Conservation (phyloP, 2,888 invertebrate genomes). For the Drosophila paramelanica region DNA sequence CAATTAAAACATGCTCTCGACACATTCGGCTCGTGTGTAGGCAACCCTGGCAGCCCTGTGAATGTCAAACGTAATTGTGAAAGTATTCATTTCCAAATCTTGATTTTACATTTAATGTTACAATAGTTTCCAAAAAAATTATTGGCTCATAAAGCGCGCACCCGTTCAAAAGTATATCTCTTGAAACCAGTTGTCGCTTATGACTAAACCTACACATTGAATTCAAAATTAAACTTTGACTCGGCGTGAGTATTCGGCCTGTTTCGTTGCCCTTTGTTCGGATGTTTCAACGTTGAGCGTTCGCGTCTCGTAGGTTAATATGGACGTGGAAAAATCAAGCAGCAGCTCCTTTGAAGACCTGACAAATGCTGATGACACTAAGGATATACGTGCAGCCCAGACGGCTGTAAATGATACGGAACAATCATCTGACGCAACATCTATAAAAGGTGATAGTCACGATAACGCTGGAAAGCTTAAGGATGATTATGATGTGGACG, state of each 20-base stretch:
- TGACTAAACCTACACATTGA: slow-evolving; percentile 11
- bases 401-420: slow-evolving; percentile 10
- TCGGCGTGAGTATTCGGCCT: slow-evolving; percentile 30
- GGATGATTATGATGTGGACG: slow-evolving; percentile 14
- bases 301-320: slow-evolving; percentile 44
- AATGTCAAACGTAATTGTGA: slow-evolving; percentile 60
- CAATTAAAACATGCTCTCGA: background rate
- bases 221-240: slow-evolving; percentile 23
- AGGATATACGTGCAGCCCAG: slow-evolving; percentile 68
- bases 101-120: slow-evolving; percentile 46
- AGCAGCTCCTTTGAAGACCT: slow-evolving; percentile 89
- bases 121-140: slow-evolving; percentile 45
- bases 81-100: slow-evolving; percentile 59
- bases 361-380: slow-evolving; percentile 87
- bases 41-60: background rate
- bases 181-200: slow-evolving; percentile 9
- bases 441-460: slow-evolving; percentile 32
- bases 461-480: slow-evolving; percentile 20
- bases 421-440: slow-evolving; percentile 24
- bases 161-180: slow-evolving; percentile 12
- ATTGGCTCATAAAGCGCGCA: slow-evolving; percentile 23
- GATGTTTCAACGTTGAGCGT: slow-evolving; percentile 55
- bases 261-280: slow-evolving; percentile 71
- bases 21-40: too few species aligned
- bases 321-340: slow-evolving; percentile 87